Evolutionary conservation across 2,797 vertebrate species (phyloP), one percentile per base, ranked within the genome.

Genomic region (Karalla daura): DNA sequence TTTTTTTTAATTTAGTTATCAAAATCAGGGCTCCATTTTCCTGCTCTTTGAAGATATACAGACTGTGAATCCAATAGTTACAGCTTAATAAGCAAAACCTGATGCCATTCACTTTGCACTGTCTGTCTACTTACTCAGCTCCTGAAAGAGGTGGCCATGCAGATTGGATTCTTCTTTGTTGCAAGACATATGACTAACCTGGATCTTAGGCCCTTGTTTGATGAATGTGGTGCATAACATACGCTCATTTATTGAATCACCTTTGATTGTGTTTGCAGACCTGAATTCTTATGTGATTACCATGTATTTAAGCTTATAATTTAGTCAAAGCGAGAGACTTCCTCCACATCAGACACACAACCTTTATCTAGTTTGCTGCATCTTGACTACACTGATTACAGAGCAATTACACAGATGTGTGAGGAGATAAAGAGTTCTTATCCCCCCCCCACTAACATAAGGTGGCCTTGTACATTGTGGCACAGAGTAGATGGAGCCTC

Each of bases 331-430:
- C 74, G 75, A 58, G 60, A 76, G 65, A 67, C 50, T 47, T 83
- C 50, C 72, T 49, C 35, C 55, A 44, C 70, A 78, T 68, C 55
- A 65, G 70, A 74, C 39, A 24, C 58, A 75, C 41, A 80, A 72
- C 70, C 74, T 76, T 63, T 74, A 70, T 83, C 65, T 76, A 51
- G 68, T 76, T 81, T 87, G 54, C 60, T 70, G 56, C 76, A 85
- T 83, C 70, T 74, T 74, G 71, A 84, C 75, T 61, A 62, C 75
- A 84, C 63, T 75, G 76, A 86, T 86, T 83, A 74, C 28, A 78
- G 46, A 70, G 33, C 62, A 83, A 81, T 80, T 71, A 78, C 70
- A 82, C 77, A 77, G 70, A 81, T 74, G 68, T 78, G 78, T 70
- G 65, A 61, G 51, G 62, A 81, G 63, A 82, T 72, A 68, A 82